phyloP scores from a whole-genome alignment of 2,113 vertebrate species.

The Mustela lutreola region DNA sequence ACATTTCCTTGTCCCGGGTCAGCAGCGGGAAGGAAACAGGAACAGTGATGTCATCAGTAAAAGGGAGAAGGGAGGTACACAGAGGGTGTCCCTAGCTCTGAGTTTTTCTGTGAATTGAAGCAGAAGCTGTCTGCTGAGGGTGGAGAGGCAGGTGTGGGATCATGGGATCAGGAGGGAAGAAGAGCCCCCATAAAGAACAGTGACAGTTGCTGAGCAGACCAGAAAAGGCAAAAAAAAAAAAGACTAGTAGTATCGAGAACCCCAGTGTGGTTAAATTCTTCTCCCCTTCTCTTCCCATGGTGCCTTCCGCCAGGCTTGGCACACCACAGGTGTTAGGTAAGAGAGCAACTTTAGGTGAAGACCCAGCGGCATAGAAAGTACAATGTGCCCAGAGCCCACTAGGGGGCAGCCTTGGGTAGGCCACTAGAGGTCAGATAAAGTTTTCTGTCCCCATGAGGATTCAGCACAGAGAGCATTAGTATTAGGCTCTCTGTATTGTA shows the following conservation, averaged over 20 bases:
- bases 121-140: slow-evolving; percentile 12
- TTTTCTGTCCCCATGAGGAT: neutral
- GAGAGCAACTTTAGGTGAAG: neutral
- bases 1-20: neutral
- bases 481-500: neutral
- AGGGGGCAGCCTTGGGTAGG: slow-evolving; percentile 71
- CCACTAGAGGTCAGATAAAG: neutral
- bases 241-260: neutral
- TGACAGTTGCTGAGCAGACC: neutral
- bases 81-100: neutral
- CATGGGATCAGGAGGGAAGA: neutral
- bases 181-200: neutral
- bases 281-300: neutral
- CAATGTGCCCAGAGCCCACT: slow-evolving; percentile 30
- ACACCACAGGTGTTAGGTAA: neutral
- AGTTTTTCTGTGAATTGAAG: neutral
- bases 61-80: neutral
- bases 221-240: slow-evolving; percentile 7
- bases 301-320: neutral
- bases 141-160: neutral
- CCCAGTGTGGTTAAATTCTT: neutral
- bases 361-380: neutral
- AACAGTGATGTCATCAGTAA: neutral
- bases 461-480: neutral
- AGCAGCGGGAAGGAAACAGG: neutral